Base-by-base conservation (phyloP, 2,888 invertebrate genomes). In the Heteromurus nitidus region DNA sequence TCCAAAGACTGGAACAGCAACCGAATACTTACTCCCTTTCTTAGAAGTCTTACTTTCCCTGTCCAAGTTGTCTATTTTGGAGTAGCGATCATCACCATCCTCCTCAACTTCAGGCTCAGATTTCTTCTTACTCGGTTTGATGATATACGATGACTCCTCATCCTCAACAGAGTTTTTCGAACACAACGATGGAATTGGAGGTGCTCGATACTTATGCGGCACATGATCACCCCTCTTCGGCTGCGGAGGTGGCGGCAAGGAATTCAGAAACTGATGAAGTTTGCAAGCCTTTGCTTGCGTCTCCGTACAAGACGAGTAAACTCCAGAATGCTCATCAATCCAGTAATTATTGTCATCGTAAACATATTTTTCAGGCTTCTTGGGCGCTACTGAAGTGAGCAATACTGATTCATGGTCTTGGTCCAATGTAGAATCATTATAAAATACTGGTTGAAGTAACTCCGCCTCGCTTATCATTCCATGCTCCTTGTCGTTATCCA, bases 241-340 rank as follows among this genome's bases (percentile, higher is more conserved):
- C 22, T 36, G 64, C 1, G 76, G 67, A 1, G 74, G 74, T 18
- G 80, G 72, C n/a, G 85, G 84, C 22, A 84, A 30, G 7, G 75
- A 60, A 67, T 84, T 79, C 50, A 85, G 72, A 36, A 85, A 76
- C 7, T 85, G 72, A 11, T 74, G 82, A 53, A 87, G 72, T 42
- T 85, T 74, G 73, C 87, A 87, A n/a, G 74, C 65, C 31, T 82
- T 85, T 9, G 82, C 83, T 77, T 87, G 86, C 28, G 70, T 83
- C 65, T 67, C 82, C 3, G 86, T 85, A 42, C 85, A 85, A 53
- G 79, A 82, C 53, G 82, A 84, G 55, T 85, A 87, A 2, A 84
- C 80, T 9, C 65, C 85, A 0, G 86, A 86, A 53, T 87, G 86
- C 65, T 86, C 87, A 68, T 87, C 87, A 26, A 87, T 65, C 81